Conservation (phyloP, 2,888 invertebrate genomes). For the Drosophila mimica region DNA sequence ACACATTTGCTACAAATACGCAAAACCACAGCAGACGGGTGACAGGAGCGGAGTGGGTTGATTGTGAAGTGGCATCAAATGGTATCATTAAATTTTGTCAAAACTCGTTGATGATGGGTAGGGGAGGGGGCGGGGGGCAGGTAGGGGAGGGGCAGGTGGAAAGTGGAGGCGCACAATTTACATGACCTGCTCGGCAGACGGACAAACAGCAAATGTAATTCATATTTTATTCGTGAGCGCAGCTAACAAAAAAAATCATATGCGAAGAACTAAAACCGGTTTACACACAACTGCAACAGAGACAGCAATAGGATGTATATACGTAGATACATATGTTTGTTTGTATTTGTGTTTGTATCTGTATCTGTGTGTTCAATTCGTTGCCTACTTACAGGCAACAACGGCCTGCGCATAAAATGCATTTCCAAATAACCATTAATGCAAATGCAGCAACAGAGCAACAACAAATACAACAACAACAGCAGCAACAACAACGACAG, state of each 20-base stretch:
- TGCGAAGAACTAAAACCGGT: not conserved
- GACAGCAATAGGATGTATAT: not conserved
- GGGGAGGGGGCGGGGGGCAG: not conserved
- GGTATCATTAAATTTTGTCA: conserved; percentile 59
- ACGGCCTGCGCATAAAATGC: conserved; percentile 51
- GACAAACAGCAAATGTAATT: conserved; percentile 66
- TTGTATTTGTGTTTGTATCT: not conserved
- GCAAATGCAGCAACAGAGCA: conserved; percentile 51
- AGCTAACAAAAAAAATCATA: not conserved
- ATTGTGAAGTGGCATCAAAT: conserved; percentile 45
- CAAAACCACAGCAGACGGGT: conserved; percentile 12
- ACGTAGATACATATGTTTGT: not conserved
- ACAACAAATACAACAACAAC: conserved; percentile 15
- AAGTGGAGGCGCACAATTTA: conserved; percentile 7
- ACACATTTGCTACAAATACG: conserved; percentile 20
- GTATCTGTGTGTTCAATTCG: conserved; percentile 43
- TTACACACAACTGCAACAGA: not conserved
- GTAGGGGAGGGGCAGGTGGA: not conserved
- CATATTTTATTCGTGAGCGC: conserved; percentile 70
- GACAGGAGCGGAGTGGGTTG: not conserved
- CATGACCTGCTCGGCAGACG: conserved; percentile 45
- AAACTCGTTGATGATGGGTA: not conserved
- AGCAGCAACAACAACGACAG: conserved; percentile 21
- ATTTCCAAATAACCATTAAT: conserved; percentile 73
- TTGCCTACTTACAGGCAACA: conserved; percentile 62